Percentiles rank a stretch among this genome's conserved stretches.
These are phyloP conservation scores for Exocentrus adspersus DNA, from an alignment of 2,888 invertebrate species.

Conservation along the genomic window DNA sequence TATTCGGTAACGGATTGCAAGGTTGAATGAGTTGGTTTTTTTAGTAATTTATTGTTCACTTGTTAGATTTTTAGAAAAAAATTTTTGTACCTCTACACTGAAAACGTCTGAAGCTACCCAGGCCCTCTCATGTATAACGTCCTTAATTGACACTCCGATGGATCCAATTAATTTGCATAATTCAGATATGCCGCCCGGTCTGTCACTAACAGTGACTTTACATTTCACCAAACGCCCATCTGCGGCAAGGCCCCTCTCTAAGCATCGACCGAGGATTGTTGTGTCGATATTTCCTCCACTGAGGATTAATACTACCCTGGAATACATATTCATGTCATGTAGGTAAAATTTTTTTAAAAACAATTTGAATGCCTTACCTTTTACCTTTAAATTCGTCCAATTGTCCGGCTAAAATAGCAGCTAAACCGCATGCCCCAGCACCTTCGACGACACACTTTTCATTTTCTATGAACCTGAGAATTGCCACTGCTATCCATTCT, in stretches of 20 bases:
- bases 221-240: conserved; percentile 84
- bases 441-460: conserved; percentile 81
- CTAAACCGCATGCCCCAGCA: conserved; percentile 76
- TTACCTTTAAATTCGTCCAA: conserved; percentile 75
- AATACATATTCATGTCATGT: no score
- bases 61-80: conserved; percentile 38
- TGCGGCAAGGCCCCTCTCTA: conserved; percentile 88
- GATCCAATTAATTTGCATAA: conserved; percentile 79
- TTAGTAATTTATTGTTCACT: conserved; percentile 35
- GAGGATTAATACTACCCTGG: conserved; percentile 83
- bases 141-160: conserved; percentile 90
- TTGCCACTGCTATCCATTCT: conserved; percentile 73
- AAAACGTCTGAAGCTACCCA: conserved; percentile 94
- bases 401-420: conserved; percentile 72
- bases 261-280: conserved; percentile 85
- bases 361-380: conserved; percentile 66
- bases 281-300: conserved; percentile 95
- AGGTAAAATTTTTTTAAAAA: no score
- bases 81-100: conserved; percentile 69
- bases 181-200: conserved; percentile 89
- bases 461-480: conserved; percentile 70
- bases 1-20: no score
- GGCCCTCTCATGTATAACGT: conserved; percentile 94
- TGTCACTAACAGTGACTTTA: conserved; percentile 82
- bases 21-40: no score